Conservation (phyloP, 2,113 vertebrate species). For the Phainopepla nitens region DNA sequence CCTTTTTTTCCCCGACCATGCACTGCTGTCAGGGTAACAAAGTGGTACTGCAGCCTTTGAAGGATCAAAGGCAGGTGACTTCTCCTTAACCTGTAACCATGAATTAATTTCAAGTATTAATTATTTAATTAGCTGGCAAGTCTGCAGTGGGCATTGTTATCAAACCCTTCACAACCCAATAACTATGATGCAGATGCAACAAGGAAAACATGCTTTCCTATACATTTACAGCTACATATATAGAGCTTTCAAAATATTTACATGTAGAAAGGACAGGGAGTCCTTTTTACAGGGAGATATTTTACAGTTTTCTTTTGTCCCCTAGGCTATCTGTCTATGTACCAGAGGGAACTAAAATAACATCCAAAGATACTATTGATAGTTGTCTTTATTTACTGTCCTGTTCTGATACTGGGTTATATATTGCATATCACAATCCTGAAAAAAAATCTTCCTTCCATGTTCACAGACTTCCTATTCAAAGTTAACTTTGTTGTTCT, state of each 20-base stretch:
- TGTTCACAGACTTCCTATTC: not conserved
- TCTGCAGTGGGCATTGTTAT: not conserved
- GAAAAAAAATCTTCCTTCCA: not conserved
- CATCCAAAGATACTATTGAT: accelerated
- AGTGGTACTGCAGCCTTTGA: not conserved
- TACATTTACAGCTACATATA: not conserved
- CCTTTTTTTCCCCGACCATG: accelerated
- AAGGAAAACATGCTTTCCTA: not conserved
- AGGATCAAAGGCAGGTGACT: not conserved
- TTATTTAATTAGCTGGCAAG: not conserved
- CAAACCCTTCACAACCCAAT: accelerated
- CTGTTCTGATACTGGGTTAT: not conserved
- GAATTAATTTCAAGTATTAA: not conserved
- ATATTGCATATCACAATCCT: not conserved
- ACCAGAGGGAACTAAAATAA: not conserved
- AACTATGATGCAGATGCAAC: not conserved
- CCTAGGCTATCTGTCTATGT: not conserved
- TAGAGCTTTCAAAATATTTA: not conserved
- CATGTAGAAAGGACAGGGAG: not conserved
- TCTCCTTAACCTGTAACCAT: not conserved
- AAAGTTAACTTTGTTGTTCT: not conserved
- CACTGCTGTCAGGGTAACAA: not conserved
- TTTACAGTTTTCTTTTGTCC: not conserved
- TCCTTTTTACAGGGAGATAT: too few species aligned
- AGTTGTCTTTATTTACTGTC: not conserved